A percentile compares a stretch with the other conserved stretches of the same genome.
Evolutionary conservation across 2,797 vertebrate species (phyloP).

Genomic region (Anguilla pacifica): DNA sequence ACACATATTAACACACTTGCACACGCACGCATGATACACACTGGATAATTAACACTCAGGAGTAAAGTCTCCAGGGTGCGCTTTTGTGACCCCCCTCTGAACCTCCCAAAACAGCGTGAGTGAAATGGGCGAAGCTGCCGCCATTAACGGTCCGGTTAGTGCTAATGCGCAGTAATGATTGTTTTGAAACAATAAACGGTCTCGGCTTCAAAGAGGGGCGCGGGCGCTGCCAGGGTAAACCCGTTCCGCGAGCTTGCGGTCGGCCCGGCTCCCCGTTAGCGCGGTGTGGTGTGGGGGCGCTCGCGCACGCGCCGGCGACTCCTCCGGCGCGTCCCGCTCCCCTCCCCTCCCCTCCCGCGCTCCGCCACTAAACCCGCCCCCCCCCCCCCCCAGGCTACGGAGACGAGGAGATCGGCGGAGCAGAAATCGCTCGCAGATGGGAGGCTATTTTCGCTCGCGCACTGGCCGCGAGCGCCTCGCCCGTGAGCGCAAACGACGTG

Average conservation of each 20-base stretch:
- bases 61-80: slow-evolving; percentile 42
- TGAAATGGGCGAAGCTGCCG: slow-evolving; percentile 32
- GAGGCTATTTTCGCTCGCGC: background rate
- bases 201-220: slow-evolving; percentile 48
- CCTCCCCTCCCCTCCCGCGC: background rate
- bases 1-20: slow-evolving; percentile 15
- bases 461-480: background rate
- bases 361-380: background rate
- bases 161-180: slow-evolving; percentile 46
- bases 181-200: slow-evolving; percentile 60
- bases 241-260: slow-evolving; percentile 28
- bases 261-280: slow-evolving; percentile 42
- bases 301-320: background rate
- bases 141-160: slow-evolving; percentile 41
- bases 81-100: background rate
- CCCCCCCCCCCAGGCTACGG: background rate
- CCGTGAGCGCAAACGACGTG: slow-evolving; percentile 15
- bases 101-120: slow-evolving; percentile 54
- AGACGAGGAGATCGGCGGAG: background rate
- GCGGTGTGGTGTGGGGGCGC: background rate
- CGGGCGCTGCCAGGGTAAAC: slow-evolving; percentile 51
- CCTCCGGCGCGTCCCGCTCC: background rate
- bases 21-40: slow-evolving; percentile 26
- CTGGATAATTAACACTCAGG: slow-evolving; percentile 29
- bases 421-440: slow-evolving; percentile 25